Percentiles rank a stretch among this genome's conserved stretches.
phyloP scores from a whole-genome alignment of 2,888 invertebrate species.

The Phyllotreta cruciferae region DNA sequence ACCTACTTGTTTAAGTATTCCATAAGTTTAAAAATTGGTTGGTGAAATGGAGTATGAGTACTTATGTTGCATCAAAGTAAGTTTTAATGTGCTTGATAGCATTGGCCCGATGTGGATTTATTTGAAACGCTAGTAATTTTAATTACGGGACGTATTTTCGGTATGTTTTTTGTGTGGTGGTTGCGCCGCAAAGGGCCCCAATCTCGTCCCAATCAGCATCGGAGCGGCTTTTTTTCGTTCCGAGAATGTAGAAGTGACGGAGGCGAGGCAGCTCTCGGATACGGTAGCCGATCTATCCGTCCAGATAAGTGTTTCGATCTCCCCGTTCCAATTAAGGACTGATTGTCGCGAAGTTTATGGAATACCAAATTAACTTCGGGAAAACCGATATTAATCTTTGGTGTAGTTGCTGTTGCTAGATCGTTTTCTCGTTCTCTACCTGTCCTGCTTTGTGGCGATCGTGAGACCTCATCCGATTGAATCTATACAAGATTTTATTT shows the following conservation, averaged over 20 bases:
- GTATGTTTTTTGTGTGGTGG: background rate
- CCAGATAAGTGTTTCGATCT: slow-evolving; percentile 41
- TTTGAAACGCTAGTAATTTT: no score
- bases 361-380: slow-evolving; percentile 42
- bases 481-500: no score
- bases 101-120: no score
- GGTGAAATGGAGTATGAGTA: no score
- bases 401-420: slow-evolving; percentile 11
- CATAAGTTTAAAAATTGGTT: no score
- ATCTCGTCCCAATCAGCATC: slow-evolving; percentile 24
- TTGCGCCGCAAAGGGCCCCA: slow-evolving; percentile 20
- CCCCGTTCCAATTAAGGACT: slow-evolving; percentile 41
- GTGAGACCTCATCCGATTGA: background rate
- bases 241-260: slow-evolving; percentile 22
- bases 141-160: no score
- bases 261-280: slow-evolving; percentile 6
- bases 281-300: slow-evolving; percentile 47
- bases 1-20: no score
- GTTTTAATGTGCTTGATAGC: no score
- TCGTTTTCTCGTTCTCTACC: background rate
- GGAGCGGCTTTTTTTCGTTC: slow-evolving; percentile 19
- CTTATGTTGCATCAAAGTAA: no score
- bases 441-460: slow-evolving; percentile 23
- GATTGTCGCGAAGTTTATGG: slow-evolving; percentile 42
- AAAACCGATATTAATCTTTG: slow-evolving; percentile 39